Evolutionary conservation across 1,140 invertebrate species (phyloP).

Genomic region (Trigoniulus corallinus): DNA sequence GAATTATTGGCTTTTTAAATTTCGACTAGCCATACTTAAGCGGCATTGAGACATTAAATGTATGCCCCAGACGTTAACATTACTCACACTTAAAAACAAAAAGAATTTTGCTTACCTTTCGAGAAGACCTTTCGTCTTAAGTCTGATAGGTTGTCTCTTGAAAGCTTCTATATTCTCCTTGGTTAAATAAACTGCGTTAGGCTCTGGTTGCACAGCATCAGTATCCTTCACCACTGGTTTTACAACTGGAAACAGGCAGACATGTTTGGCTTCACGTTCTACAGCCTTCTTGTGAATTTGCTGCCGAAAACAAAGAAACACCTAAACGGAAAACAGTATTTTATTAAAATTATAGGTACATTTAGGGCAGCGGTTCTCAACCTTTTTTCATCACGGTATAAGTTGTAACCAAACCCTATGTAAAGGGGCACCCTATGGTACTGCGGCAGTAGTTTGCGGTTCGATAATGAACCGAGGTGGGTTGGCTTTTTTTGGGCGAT

Average conservation of each 20-base stretch:
- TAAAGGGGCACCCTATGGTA: too few species aligned
- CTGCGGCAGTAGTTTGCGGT: too few species aligned
- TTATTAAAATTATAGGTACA: too few species aligned
- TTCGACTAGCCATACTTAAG: too few species aligned
- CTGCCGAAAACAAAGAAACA: constrained; percentile 8
- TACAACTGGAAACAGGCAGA: constrained; percentile 17
- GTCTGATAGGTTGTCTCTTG: constrained; percentile 33
- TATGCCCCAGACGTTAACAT: too few species aligned
- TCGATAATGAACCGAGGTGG: too few species aligned
- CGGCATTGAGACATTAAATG: too few species aligned
- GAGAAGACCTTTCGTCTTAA: constrained; percentile 38
- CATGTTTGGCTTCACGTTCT: constrained; percentile 10
- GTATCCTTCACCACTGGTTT: constrained; percentile 24
- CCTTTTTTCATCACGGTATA: too few species aligned
- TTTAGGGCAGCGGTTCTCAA: too few species aligned
- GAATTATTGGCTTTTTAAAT: too few species aligned
- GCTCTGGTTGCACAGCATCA: constrained; percentile 22
- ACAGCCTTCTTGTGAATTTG: constrained; percentile 6
- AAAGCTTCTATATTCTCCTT: constrained; percentile 15
- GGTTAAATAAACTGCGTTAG: constrained; percentile 15
- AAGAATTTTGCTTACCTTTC: constrained; percentile 21
- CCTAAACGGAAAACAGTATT: background rate
- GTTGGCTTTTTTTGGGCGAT: too few species aligned
- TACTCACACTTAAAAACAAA: constrained; percentile 2
- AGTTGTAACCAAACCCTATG: too few species aligned